A percentile compares a stretch with the other conserved stretches of the same genome.
These are phyloP conservation scores for Melierax canorus DNA, from an alignment of 2,113 vertebrate genomes.

Conservation along the genomic window DNA sequence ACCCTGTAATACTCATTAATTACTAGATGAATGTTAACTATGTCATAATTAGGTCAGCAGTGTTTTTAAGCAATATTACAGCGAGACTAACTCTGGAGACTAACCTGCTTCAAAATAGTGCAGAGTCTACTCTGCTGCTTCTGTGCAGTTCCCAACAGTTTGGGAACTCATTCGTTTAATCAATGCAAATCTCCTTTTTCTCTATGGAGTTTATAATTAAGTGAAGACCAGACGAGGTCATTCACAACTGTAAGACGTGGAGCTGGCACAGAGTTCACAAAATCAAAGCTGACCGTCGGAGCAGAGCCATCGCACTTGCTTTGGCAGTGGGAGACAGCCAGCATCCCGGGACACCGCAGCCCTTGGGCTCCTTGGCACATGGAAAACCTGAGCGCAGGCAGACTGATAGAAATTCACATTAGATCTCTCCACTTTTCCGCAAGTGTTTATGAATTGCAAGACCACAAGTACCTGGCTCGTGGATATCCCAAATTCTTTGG, in stretches of 20 bases:
- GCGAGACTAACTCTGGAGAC: not conserved
- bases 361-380: not conserved
- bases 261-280: not conserved
- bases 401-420: not conserved
- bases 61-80: slow-evolving; percentile 13
- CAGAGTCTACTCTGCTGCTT: not conserved
- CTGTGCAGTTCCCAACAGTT: not conserved
- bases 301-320: not conserved
- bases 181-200: not conserved
- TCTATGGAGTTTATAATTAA: not conserved
- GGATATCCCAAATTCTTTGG: not conserved
- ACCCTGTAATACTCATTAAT: slow-evolving; percentile 6
- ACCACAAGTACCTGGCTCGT: not conserved
- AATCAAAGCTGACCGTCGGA: accelerated
- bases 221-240: not conserved
- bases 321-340: not conserved
- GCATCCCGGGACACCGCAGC: not conserved
- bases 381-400: not conserved
- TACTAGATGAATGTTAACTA: slow-evolving; percentile 8
- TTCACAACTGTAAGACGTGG: not conserved
- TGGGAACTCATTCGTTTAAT: not conserved
- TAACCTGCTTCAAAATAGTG: not conserved
- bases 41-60: slow-evolving; percentile 14
- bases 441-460: not conserved
- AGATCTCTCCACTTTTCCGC: not conserved